These are phyloP conservation scores for Drosophila fulvimacula DNA, from an alignment of 2,888 invertebrate genomes.

Conservation along the genomic window DNA sequence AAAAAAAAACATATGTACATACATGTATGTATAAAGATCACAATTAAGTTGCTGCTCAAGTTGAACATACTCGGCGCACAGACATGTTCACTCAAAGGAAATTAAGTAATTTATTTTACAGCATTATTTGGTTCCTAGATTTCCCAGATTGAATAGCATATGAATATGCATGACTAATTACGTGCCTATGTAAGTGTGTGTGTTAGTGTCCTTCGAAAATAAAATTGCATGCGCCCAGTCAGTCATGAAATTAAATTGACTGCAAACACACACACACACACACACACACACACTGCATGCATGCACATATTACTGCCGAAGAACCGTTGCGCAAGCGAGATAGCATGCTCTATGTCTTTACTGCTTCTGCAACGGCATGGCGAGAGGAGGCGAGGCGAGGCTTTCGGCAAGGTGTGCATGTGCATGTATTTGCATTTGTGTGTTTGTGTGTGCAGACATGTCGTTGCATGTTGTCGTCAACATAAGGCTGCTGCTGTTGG, in stretches of 20 bases:
- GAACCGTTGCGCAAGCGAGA: conserved; percentile 31
- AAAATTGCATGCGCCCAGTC: conserved; percentile 81
- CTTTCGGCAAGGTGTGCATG: conserved; percentile 59
- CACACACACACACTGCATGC: conserved; percentile 61
- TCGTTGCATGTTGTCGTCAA: conserved; percentile 70
- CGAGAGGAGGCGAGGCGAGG: too few relatives aligned
- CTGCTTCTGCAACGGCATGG: conserved; percentile 6
- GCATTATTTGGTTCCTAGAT: conserved; percentile 54
- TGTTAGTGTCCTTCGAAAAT: conserved; percentile 69
- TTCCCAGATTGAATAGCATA: conserved; percentile 47
- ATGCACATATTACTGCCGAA: conserved; percentile 37
- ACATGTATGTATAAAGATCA: neutral
- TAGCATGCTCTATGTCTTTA: conserved; percentile 14
- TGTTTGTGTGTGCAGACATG: conserved; percentile 59
- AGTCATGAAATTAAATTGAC: conserved; percentile 83
- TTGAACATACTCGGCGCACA: neutral
- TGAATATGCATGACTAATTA: conserved; percentile 60
- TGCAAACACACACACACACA: conserved; percentile 78
- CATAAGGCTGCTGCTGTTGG: conserved; percentile 40
- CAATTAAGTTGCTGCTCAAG: neutral
- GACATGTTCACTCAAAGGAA: conserved; percentile 51
- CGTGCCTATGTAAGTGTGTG: conserved; percentile 18
- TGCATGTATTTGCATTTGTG: conserved; percentile 24
- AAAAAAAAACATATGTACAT: neutral
- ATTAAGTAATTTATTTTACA: conserved; percentile 70